Base-by-base conservation (phyloP, 2,797 vertebrate genomes). In the Thunnus albacares region DNA sequence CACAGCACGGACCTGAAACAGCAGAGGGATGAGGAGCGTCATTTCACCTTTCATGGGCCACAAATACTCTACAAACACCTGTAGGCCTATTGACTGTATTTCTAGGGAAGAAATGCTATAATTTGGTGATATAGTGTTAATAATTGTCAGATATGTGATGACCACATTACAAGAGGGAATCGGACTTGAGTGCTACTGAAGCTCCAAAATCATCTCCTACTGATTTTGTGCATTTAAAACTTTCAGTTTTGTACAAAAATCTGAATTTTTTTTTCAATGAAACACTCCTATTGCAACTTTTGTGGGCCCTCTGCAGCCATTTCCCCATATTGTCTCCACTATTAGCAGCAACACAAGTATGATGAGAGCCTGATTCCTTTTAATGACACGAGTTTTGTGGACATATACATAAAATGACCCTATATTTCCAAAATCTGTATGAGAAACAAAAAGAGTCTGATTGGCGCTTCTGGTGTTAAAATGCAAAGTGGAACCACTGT, bases 1-100 rank as follows among this genome's bases (percentile, higher is more conserved):
- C 75, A 69, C 64, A 41, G 59, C 6, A 10, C 68, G 60, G 70
- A 91, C 92, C 94, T 94, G 90, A 58, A 93, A 90, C 20, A 72
- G 75, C 61, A 90, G 64, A 84, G 43, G 0, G 75, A 58, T 2
- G 24, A 64, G 47, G n/a, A 47, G 70, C 22, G 64, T 81, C 59
- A 83, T 11, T 45, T 51, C 17, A 33, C 18, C 6, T 15, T 20
- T 33, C 47, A 56, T 3, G 20, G 7, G 15, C 20, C 5, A 20
- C 47, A 20, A 6, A 8, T 18, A 18, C 7, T 1, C 14, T 11
- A 49, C 15, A 45, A 38, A 28, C 30, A 33, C 26, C 18, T 22
- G 8, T 0, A 1, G 11, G 33, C 9, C 2, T 1, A 2, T 22
- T n/a, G 3, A n/a, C 20, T 52, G 0, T 17, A 14, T 38, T 6